Percentiles rank a stretch among this genome's conserved stretches.
These are phyloP conservation scores for Rhynchomys soricoides DNA, from an alignment of 2,113 vertebrate genomes.

Conservation along the genomic window DNA sequence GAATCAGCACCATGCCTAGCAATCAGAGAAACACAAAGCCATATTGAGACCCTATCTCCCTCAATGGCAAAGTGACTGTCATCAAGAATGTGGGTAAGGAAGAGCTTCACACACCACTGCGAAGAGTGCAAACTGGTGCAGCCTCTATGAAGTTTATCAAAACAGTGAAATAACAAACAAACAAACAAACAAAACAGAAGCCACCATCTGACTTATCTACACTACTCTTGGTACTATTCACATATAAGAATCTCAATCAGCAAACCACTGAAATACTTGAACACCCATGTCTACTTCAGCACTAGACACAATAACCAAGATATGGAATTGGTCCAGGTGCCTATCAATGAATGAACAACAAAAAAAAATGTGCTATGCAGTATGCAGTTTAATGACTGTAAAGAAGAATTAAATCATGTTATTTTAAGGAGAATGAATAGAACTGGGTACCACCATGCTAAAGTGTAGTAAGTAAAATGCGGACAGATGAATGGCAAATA, in stretches of 20 bases:
- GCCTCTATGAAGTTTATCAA: too few relatives aligned
- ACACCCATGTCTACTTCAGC: not conserved
- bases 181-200: not conserved
- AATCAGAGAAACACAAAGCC: not conserved
- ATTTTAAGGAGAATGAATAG: not conserved
- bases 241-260: too few relatives aligned
- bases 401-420: not conserved
- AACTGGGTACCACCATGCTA: not conserved
- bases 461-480: not conserved
- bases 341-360: too few relatives aligned
- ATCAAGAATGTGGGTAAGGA: not conserved
- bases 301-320: not conserved
- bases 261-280: too few relatives aligned
- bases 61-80: not conserved
- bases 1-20: not conserved
- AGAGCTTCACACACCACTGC: too few relatives aligned
- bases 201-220: too few relatives aligned
- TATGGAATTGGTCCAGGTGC: not conserved
- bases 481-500: not conserved
- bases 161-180: not conserved
- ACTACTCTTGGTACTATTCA: not conserved
- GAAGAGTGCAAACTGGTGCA: too few relatives aligned
- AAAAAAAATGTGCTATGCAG: not conserved
- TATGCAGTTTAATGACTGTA: not conserved
- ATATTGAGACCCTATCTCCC: not conserved